phyloP scores from a whole-genome alignment of 2,797 vertebrate species.

The Liparis tanakae region DNA sequence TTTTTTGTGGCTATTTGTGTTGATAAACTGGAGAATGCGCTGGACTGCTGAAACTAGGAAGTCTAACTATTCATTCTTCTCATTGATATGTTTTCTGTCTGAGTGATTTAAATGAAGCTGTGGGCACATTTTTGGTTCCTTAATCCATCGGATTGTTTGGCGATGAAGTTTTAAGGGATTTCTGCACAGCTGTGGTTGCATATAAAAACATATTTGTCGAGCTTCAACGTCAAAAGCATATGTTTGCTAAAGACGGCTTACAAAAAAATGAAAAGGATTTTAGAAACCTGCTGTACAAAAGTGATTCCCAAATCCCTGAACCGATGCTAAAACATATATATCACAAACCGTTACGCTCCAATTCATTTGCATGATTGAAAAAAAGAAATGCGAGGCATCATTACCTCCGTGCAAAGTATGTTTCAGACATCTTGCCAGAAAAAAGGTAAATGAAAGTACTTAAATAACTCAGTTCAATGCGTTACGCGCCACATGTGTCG shows the following conservation, averaged over 20 bases:
- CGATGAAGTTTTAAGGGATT: conserved; percentile 1
- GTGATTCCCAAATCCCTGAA: background rate
- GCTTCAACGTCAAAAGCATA: conserved; percentile 8
- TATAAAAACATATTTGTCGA: background rate
- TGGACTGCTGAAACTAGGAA: background rate
- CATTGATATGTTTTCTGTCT: background rate
- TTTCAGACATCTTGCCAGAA: background rate
- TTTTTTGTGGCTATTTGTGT: background rate
- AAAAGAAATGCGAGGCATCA: background rate
- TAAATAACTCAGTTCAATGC: background rate
- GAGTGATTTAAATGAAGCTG: background rate
- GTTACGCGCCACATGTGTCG: background rate
- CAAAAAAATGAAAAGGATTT: background rate
- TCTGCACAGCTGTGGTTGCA: conserved; percentile 5
- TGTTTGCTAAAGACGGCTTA: background rate
- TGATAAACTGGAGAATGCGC: conserved; percentile 12
- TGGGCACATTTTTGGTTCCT: background rate
- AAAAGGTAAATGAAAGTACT: background rate
- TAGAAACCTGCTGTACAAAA: conserved; percentile 7
- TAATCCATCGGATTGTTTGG: background rate
- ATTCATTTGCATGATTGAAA: background rate
- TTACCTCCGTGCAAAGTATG: background rate
- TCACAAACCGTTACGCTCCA: background rate
- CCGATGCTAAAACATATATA: background rate
- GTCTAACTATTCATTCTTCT: background rate